phyloP scores from a whole-genome alignment of 2,113 vertebrate species.

The Gavialis gangeticus region DNA sequence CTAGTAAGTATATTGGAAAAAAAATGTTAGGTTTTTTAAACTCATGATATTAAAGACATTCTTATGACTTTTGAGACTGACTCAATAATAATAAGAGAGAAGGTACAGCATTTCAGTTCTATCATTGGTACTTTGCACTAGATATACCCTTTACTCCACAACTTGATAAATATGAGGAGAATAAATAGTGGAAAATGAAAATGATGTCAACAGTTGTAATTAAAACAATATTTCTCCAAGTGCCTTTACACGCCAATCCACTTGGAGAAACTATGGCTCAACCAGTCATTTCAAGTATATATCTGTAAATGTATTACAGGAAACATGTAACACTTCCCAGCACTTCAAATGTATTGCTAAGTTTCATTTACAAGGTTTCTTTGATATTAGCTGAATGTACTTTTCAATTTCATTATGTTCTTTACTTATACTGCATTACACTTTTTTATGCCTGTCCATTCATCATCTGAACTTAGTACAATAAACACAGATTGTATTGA shows the following conservation, averaged over 20 bases:
- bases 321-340: not conserved
- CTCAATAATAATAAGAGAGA: not conserved
- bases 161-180: not conserved
- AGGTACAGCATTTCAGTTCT: not conserved
- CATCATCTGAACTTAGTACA: not conserved
- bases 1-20: not conserved
- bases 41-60: too few species aligned
- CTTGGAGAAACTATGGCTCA: not conserved
- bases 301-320: not conserved
- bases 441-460: not conserved
- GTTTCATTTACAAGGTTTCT: not conserved
- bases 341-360: not conserved
- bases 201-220: not conserved
- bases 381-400: fast-evolving
- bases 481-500: not conserved
- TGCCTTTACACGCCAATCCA: not conserved
- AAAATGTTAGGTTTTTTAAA: too few species aligned
- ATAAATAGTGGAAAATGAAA: not conserved
- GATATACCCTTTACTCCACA: not conserved
- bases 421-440: not conserved
- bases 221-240: not conserved
- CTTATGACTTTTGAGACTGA: too few species aligned
- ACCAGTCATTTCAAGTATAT: not conserved
- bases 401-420: not conserved
- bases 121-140: not conserved